phyloP scores from a whole-genome alignment of 2,888 invertebrate genomes.

The Tetragonisca angustula region DNA sequence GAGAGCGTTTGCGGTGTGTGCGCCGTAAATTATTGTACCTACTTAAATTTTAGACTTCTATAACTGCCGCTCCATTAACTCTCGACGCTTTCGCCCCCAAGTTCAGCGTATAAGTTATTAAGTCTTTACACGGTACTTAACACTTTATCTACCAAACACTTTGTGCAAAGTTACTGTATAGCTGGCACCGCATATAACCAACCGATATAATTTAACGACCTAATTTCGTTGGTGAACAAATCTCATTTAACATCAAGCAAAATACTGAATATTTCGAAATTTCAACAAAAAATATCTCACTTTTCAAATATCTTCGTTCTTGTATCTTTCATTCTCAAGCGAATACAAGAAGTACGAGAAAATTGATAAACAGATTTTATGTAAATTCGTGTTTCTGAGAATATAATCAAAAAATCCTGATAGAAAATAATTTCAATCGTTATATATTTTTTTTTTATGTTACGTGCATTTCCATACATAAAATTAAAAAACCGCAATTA shows the following conservation, averaged over 20 bases:
- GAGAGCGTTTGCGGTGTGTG: neutral
- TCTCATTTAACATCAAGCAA: neutral
- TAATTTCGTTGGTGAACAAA: neutral
- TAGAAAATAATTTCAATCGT: too few relatives aligned
- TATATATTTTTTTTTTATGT: too few relatives aligned
- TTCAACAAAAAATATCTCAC: neutral
- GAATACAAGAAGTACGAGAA: too few relatives aligned
- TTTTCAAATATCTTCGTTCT: neutral
- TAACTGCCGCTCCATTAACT: slow-evolving; percentile 7
- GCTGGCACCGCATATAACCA: neutral
- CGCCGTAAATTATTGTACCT: slow-evolving; percentile 7
- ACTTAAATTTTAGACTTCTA: slow-evolving; percentile 10
- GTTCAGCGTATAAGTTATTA: neutral
- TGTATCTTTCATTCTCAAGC: neutral
- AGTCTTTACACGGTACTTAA: neutral
- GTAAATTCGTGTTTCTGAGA: too few relatives aligned
- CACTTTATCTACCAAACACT: neutral
- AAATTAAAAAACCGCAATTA: too few relatives aligned
- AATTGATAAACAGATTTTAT: too few relatives aligned
- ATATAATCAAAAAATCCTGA: too few relatives aligned
- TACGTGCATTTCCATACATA: too few relatives aligned
- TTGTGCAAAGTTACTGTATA: neutral
- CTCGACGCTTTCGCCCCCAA: neutral
- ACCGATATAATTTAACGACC: too few relatives aligned
- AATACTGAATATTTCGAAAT: neutral